Base-by-base conservation (phyloP, 1,140 invertebrate species). In the Psilanteris sp. region DNA sequence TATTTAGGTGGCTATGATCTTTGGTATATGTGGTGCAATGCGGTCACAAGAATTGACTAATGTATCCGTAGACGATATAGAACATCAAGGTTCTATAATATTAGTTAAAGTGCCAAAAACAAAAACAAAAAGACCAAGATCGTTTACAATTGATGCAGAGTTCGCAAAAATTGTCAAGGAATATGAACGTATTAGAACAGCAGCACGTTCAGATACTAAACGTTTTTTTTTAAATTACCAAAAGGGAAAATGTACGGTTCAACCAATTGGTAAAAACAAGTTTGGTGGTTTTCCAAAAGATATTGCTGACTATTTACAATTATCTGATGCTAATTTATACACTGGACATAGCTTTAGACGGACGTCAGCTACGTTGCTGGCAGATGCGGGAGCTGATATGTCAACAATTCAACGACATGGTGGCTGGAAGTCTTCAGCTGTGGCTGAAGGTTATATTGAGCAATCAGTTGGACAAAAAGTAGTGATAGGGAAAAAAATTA, bases 51-150 rank as follows among this genome's bases (percentile, higher is more conserved):
- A 71, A 32, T 36, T 71, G 8, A 50, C 44, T 32, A 24, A 61
- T 26, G 32, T 73, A 1, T 24, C 4, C 2, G 32, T 31, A 14
- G 13, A 57, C 3, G 59, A 73, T 13, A 18, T 73, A 9, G 32
- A 31, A 20, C 24, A 73, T 32, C 20, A 57, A 15, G 32, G 26
- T 3, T 41, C 10, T 6, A 5, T 73, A 8, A 36, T 66, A 3
- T 8, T 66, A 0, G 54, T 72, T 0, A 62, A 62, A 18, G 10
- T 72, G 1, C 15, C 37, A 11, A 8, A 62, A 1, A 62, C 32
- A 1, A 55, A 73, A 57, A 66, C 62, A 13, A 66, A 66, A 6
- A 66, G 43, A 50, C 59, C 59, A 7, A 34, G 57, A 26, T 22
- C 22, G 5, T 66, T 57, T 57, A 32, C 16, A 6, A 57, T 24